Evolutionary conservation across 2,113 vertebrate species (phyloP), one percentile per base, ranked within the genome.

Genomic region (Leptocoma aspasia): DNA sequence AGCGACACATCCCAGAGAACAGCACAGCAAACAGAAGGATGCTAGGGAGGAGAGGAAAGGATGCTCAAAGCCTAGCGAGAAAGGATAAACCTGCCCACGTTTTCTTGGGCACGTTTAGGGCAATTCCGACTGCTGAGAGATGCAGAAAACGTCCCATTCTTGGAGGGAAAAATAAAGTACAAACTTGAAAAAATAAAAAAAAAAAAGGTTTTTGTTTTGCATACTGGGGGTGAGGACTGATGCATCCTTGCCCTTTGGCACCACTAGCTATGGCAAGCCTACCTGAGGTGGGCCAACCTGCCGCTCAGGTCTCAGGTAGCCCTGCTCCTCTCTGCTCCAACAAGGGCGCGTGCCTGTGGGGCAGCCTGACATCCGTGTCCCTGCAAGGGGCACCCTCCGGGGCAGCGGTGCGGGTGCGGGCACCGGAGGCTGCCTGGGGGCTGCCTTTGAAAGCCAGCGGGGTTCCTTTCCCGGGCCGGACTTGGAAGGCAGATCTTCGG

Each of bases 291-390:
- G 49, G 50, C 35, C 33, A 63, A 11, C 59, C 63, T 31, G 59
- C 59, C 41, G 45, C 37, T 28, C 15, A 6, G 2, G 26, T 22
- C 31, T 39, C 31, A 3, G 64, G 68, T 18, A 53, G 68, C 54
- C 66, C 50, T 4, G 47, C 56, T 69, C 15, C 10, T 3, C 54
- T 69, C 59, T 18, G 50, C 68, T 41, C 37, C 15, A 2, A 15
- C 20, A 9, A 47, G 50, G 50, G 50, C 28, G 33, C 2, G 4
- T 22, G 45, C 10, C 49, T 3, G 11, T 5, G 33, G 52, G 4
- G 2, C 80, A 35, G 19, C 30, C 30, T 6, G 45, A 27, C 3
- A n/a, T 19, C 30, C 6, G 11, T 3, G 3, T 0, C 47, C 39
- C 47, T 26, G 75, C 41, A 5, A 37, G 17, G 27, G 53, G 31